Evolutionary conservation across 2,113 vertebrate species (phyloP), one percentile per base, ranked within the genome.

Genomic region (Tupaia tana): DNA sequence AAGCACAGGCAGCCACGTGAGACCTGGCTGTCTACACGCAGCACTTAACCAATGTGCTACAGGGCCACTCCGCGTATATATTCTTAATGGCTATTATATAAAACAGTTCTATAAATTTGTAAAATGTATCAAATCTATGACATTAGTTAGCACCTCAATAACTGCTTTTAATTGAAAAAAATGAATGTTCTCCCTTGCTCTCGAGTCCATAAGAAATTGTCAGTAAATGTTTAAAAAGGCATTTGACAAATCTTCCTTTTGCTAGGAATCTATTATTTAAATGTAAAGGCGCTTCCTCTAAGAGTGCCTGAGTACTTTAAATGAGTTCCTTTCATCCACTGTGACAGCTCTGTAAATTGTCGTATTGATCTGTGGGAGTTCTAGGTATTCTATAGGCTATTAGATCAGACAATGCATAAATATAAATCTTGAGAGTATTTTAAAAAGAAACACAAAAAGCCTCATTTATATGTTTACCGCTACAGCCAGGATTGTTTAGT

Each of bases 391-490:
- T 69, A 69, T 93, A 74, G 80, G 34, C 43, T 93, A 69, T 71
- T 91, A 90, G 71, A 78, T 82, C 10, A 95, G 64, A 95, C 67
- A 86, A 67, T 54, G 27, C 4, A 74, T 73, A 64, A 63, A 93
- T 80, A 81, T 93, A 95, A 90, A 89, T 95, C 29, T 86, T 86
- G 56, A 90, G 56, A 90, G 64, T 79, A 86, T 92, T 95, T 96
- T 95, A 84, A 27, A 90, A 31, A 71, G 5, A 87, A 91, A 86
- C 16, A 58, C 34, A 85, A 43, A 78, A 79, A 87, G 2, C 4
- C 25, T 34, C 27, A 59, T 89, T 89, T 22, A 15, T 69, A 14
- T 79, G 20, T 81, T 90, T 93, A 59, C 13, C 34, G 54, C 1
- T 22, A 15, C 22, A 74, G 14, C 0, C n/a, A 54, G 1, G 12